Base-by-base conservation (phyloP, 2,888 invertebrate species). In the Frankliniella intonsa region DNA sequence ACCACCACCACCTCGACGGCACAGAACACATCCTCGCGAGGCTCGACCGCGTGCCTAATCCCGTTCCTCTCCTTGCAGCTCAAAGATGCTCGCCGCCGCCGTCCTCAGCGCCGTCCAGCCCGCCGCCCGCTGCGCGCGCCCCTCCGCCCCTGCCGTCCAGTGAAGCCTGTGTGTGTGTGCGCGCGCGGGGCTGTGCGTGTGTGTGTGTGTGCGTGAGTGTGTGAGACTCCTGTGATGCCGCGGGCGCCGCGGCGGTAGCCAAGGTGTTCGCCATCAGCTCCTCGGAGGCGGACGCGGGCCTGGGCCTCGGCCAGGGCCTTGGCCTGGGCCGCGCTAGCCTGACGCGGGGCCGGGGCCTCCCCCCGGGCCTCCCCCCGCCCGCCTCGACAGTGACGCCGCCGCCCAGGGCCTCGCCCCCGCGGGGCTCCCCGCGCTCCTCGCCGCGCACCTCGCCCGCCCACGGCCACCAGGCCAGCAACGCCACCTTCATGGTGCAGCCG, bases 401-500 rank as follows among this genome's bases (percentile, higher is more conserved):
- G 55, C 14, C 55, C 55, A 12, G 14, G 55, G 62, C 62, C 62
- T 19, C 62, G n/a, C 38, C 62, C 62, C 62, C 17, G 17, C 62
- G n/a, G 62, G 17, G 55, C 55, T 10, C 7, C 55, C 55, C 55
- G 55, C 14, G 55, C 55, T 19, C 62, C 62, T n/a, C 62, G 17
- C 55, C 55, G 55, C 14, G 55, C 55, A 2, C 5, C 55, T 17
- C 55, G 55, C 55, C 55, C 2, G 55, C 62, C 62, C 62, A 17
- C 62, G n/a, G 19, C 62, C 62, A 7, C 62, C 62, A 62, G 62
- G 69, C 69, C 22, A 76, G 22, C 69, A 76, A 76, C 69, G 69
- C 69, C 69, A 76, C 69, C 69, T 76, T 76, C 69, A 76, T 76
- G 69, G 69, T 76, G 22, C 69, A 76, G 69, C 69, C 69, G 22